These are phyloP conservation scores for Blastobasis adustella DNA, from an alignment of 2,888 invertebrate species.

Conservation along the genomic window DNA sequence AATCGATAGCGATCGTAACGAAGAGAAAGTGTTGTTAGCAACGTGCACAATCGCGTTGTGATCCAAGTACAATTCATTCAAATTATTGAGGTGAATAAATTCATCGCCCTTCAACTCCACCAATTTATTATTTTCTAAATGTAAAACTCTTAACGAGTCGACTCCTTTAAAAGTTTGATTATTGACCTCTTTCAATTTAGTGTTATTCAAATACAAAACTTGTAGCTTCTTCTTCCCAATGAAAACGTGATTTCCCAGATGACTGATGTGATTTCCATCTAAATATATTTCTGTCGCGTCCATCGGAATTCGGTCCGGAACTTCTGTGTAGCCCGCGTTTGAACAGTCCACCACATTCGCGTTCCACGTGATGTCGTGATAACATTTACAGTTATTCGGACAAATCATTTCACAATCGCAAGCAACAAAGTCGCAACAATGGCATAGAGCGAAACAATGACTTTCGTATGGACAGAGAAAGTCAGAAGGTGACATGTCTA, in stretches of 20 bases:
- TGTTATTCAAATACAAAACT: slow-evolving; percentile 84
- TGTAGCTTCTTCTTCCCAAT: slow-evolving; percentile 88
- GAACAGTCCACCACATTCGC: slow-evolving; percentile 90
- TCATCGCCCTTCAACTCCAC: slow-evolving; percentile 85
- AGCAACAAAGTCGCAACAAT: slow-evolving; percentile 91
- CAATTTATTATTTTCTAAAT: slow-evolving; percentile 85
- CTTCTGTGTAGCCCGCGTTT: slow-evolving; percentile 80
- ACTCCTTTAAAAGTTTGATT: slow-evolving; percentile 89
- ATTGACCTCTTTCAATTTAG: slow-evolving; percentile 82
- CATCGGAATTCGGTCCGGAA: slow-evolving; percentile 89
- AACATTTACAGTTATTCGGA: slow-evolving; percentile 88
- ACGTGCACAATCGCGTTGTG: slow-evolving; percentile 84
- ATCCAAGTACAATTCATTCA: slow-evolving; percentile 86
- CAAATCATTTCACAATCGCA: slow-evolving; percentile 95
- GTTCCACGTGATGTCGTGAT: slow-evolving; percentile 89
- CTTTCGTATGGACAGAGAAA: slow-evolving; percentile 88
- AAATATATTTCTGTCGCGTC: slow-evolving; percentile 92
- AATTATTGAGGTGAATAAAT: slow-evolving; percentile 83
- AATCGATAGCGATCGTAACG: slow-evolving; percentile 82
- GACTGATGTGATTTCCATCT: slow-evolving; percentile 86
- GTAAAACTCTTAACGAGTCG: slow-evolving; percentile 80
- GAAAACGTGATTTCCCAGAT: slow-evolving; percentile 88
- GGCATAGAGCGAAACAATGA: slow-evolving; percentile 90
- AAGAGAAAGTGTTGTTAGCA: slow-evolving; percentile 84
- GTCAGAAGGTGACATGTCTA: slow-evolving; percentile 82